Conservation (phyloP, 1,140 invertebrate species). For the Leptinotarsa undecemlineata region DNA sequence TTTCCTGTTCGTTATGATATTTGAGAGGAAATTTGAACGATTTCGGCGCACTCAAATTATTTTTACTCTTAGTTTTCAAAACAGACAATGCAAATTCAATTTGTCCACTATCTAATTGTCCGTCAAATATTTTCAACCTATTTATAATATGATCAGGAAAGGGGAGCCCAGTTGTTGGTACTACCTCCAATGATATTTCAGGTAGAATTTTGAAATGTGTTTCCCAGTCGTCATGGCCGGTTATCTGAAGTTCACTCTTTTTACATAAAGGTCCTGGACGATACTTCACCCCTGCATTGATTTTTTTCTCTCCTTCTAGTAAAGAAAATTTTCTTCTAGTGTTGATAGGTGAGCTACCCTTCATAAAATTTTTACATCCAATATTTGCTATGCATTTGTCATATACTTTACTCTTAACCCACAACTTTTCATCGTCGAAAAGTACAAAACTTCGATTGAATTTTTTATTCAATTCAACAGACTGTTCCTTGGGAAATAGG, state of each 20-base stretch:
- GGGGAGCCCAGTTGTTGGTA: slow-evolving; percentile 47
- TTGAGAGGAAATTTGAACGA: slow-evolving; percentile 48
- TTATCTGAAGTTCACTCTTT: slow-evolving; percentile 49
- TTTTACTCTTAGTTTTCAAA: slow-evolving; percentile 34
- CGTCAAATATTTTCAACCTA: slow-evolving; percentile 6
- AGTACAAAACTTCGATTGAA: slow-evolving; percentile 38
- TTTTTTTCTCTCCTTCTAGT: slow-evolving; percentile 29
- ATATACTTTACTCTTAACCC: slow-evolving; percentile 26
- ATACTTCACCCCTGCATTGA: slow-evolving; percentile 33
- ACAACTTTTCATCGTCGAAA: slow-evolving; percentile 43
- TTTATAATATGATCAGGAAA: slow-evolving; percentile 33
- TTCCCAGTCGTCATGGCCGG: slow-evolving; percentile 39
- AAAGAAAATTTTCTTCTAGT: slow-evolving; percentile 38
- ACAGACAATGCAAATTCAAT: slow-evolving; percentile 53
- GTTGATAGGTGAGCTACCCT: neutral
- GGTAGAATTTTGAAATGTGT: slow-evolving; percentile 50
- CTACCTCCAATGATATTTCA: slow-evolving; percentile 49
- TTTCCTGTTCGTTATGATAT: slow-evolving; percentile 52
- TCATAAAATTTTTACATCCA: slow-evolving; percentile 5
- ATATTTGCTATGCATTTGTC: slow-evolving; percentile 35
- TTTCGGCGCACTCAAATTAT: slow-evolving; percentile 19
- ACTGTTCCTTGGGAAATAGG: neutral
- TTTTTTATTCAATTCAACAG: slow-evolving; percentile 19
- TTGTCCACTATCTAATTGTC: slow-evolving; percentile 19
- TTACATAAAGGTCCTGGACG: slow-evolving; percentile 54